Conservation (phyloP, 2,797 vertebrate genomes). For the Myiothlypis coronata region DNA sequence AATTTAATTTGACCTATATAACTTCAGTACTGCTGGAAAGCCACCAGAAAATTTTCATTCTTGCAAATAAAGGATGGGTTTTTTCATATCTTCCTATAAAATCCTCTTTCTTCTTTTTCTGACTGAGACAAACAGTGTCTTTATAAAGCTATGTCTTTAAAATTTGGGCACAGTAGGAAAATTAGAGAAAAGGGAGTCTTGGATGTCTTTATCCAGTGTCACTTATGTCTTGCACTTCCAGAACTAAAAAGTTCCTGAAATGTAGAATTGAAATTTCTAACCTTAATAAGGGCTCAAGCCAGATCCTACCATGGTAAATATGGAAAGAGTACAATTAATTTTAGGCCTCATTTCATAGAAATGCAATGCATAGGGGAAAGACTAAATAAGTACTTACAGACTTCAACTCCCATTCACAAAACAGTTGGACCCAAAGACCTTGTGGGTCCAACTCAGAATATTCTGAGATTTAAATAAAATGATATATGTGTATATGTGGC, state of each 20-base stretch:
- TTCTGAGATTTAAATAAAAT: neutral
- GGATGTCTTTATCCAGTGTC: neutral
- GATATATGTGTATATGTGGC: neutral
- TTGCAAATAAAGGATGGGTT: neutral
- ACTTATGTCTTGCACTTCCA: neutral
- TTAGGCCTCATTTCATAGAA: neutral
- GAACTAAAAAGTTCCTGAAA: neutral
- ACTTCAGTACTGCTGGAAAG: neutral
- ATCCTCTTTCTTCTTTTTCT: neutral
- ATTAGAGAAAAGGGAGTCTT: neutral
- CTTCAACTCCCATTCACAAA: neutral
- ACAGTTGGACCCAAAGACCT: neutral
- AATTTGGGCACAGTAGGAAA: neutral
- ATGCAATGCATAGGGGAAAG: neutral
- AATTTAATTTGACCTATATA: neutral
- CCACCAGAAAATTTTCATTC: neutral
- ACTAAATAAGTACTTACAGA: neutral
- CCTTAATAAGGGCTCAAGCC: neutral
- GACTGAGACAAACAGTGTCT: neutral
- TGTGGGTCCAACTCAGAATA: neutral
- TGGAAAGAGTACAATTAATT: neutral
- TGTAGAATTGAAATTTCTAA: neutral
- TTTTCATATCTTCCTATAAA: neutral
- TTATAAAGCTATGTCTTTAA: neutral
- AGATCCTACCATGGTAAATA: neutral